phyloP scores from a whole-genome alignment of 2,888 invertebrate genomes.

The Lepidochrysops patricia region DNA sequence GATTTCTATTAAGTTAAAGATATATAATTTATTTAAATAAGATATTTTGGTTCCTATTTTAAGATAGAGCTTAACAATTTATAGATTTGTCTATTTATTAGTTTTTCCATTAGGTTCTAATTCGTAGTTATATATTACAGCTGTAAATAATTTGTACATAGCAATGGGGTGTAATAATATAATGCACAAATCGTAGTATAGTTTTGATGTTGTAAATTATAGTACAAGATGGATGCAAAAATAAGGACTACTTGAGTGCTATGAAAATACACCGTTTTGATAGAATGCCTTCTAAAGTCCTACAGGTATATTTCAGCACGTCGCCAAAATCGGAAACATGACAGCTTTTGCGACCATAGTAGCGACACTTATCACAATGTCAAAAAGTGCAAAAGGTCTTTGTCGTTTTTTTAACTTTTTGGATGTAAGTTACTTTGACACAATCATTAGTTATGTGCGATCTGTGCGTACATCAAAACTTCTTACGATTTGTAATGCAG shows the following conservation, averaged over 20 bases:
- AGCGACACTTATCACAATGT: no score
- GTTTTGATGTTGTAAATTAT: background rate
- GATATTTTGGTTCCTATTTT: conserved; percentile 66
- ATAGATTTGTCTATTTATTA: conserved; percentile 57
- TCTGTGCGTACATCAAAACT: background rate
- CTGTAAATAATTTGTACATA: conserved; percentile 10
- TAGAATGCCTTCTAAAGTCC: no score
- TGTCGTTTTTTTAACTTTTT: no score
- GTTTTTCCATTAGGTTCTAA: conserved; percentile 18
- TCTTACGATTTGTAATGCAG: background rate
- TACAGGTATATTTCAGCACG: no score
- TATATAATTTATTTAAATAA: conserved; percentile 57
- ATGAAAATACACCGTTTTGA: no score
- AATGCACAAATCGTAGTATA: background rate
- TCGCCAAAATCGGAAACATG: no score
- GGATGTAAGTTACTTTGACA: background rate
- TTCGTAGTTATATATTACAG: background rate
- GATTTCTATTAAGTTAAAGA: conserved; percentile 41
- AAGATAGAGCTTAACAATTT: conserved; percentile 57
- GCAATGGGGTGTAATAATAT: background rate
- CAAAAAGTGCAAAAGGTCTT: no score
- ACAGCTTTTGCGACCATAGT: no score
- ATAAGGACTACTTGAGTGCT: no score
- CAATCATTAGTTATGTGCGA: background rate
- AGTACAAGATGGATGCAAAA: no score